Evolutionary conservation across 2,797 vertebrate genomes (phyloP).

Genomic region (Danionella dracula): DNA sequence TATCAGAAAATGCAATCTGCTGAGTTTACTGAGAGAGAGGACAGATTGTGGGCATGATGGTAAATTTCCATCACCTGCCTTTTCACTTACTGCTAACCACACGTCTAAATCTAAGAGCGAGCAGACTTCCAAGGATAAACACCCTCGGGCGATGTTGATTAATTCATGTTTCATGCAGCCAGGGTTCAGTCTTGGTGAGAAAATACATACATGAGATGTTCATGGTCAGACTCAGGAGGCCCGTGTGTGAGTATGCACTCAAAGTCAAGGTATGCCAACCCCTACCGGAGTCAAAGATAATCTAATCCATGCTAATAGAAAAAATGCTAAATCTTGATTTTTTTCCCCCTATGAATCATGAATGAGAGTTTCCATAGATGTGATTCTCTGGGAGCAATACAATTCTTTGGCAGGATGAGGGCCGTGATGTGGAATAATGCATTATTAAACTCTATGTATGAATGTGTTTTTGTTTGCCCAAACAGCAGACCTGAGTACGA

Average conservation of each 20-base stretch:
- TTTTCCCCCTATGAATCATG: conserved; percentile 36
- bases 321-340: conserved; percentile 21
- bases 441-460: background rate
- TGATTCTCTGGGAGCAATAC: conserved; percentile 19
- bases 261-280: conserved; percentile 6
- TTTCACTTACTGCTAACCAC: conserved; percentile 25
- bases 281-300: conserved; percentile 7
- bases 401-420: background rate
- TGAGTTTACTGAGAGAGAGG: conserved; percentile 32
- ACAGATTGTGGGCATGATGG: conserved; percentile 31
- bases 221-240: background rate
- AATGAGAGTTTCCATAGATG: conserved; percentile 23
- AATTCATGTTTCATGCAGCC: conserved; percentile 2
- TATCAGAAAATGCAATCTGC: conserved; percentile 53
- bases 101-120: conserved; percentile 11
- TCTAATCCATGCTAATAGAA: conserved; percentile 33
- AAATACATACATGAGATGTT: background rate
- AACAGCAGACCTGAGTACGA: background rate
- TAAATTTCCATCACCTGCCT: conserved; percentile 30
- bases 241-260: background rate
- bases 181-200: background rate
- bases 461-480: background rate
- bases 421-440: background rate
- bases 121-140: conserved; percentile 3
- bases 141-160: conserved; percentile 9